These are phyloP conservation scores for Coleophora flavipennella DNA, from an alignment of 2,888 invertebrate genomes.

Conservation along the genomic window DNA sequence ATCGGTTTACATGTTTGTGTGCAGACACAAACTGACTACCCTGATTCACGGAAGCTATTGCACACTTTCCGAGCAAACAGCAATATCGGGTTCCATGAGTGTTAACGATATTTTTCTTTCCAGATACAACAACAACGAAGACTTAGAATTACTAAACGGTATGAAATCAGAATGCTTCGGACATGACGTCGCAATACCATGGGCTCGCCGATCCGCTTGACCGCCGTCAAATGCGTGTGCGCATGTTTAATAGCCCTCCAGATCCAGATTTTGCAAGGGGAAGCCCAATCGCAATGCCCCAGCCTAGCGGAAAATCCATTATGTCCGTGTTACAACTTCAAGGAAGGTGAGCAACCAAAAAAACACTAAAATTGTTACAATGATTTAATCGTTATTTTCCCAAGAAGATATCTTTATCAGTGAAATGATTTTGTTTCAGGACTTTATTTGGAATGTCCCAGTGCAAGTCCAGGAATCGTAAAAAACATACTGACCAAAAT, in stretches of 20 bases:
- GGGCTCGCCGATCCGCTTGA: conserved; percentile 51
- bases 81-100: too few species aligned
- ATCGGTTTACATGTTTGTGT: too few species aligned
- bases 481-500: conserved; percentile 81
- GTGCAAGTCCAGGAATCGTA: conserved; percentile 82
- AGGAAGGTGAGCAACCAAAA: conserved; percentile 78
- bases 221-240: conserved; percentile 61
- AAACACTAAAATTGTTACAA: too few species aligned
- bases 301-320: conserved; percentile 83
- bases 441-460: conserved; percentile 90
- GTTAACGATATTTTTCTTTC: conserved; percentile 9
- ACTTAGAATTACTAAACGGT: conserved; percentile 2
- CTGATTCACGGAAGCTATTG: too few species aligned
- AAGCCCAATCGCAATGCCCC: conserved; percentile 77
- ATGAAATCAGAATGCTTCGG: conserved; percentile 59
- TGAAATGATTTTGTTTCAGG: conserved; percentile 70
- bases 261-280: conserved; percentile 68
- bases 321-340: conserved; percentile 94
- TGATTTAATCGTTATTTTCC: too few species aligned
- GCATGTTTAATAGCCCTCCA: conserved; percentile 65
- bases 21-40: too few species aligned
- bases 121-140: conserved; percentile 10
- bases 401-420: too few species aligned
- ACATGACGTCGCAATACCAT: conserved; percentile 62
- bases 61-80: too few species aligned